Base-by-base conservation (phyloP, 1,140 invertebrate species). In the Apis dorsata region DNA sequence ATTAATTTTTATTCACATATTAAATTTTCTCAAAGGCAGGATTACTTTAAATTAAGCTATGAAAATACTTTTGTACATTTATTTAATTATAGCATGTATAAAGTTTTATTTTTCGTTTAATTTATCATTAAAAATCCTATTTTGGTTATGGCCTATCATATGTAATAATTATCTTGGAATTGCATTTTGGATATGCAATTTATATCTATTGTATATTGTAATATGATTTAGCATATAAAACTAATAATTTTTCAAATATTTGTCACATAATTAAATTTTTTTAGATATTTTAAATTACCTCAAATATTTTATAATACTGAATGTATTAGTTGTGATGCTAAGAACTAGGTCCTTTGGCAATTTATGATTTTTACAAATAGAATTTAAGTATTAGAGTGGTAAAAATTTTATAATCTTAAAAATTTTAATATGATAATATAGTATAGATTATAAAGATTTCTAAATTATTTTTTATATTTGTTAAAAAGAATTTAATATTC, bases 21-120 rank as follows among this genome's bases (percentile, higher is more conserved):
- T 91, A 92, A 76, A 79, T 92, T 81, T 85, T 84, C 57, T 83
- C 88, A 90, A 93, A 94, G 93, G 93, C 92, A 94, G 92, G 92
- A 94, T 92, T 92, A 93, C 90, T 91, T 87, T 88, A 83, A 89
- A 90, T 91, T 88, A 92, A 88, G 83, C 86, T 87, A 89, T 89
- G 86, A 92, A 92, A 91, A 90, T 90, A 90, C 80, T 82, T 93
- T 86, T 93, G 86, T 91, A 91, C 90, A 92, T 90, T 87, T 81
- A 90, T 89, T 89, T 87, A 88, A 79, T 81, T 91, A 91, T 88
- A 86, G 88, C 86, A 90, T 86, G 87, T 92, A 88, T 81, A 85
- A 90, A 86, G 86, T 80, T 57, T 80, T 85, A 57, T 80, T 85
- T 83, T 71, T 77, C 19, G n/a, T 77, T 72, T 84, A 79, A 24